Evolutionary conservation across 92 coral and sea anemone species (phyloP).

Genomic region (Micromussa lordhowensis): DNA sequence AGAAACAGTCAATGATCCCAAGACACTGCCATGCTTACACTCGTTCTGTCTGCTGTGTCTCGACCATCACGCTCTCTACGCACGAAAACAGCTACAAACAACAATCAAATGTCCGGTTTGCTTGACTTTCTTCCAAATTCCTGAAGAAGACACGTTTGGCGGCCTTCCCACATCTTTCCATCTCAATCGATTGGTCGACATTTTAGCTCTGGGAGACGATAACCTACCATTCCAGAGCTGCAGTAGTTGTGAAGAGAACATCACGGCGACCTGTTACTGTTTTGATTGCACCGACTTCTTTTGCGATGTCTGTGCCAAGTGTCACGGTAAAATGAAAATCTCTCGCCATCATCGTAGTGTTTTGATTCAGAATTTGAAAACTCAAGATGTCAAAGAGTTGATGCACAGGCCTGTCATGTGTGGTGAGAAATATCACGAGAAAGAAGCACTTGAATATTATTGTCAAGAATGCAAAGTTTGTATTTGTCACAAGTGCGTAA

Average conservation of each 20-base stretch:
- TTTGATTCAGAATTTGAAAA: not conserved
- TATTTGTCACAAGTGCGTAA: slow-evolving; percentile 12
- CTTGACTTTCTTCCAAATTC: too few species aligned
- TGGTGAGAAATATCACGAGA: slow-evolving; percentile 12
- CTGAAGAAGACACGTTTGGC: too few species aligned
- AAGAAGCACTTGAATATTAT: not conserved
- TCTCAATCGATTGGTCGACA: slow-evolving; percentile 29
- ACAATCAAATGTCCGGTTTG: too few species aligned
- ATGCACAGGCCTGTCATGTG: slow-evolving; percentile 5
- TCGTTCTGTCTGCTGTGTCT: too few species aligned
- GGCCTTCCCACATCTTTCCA: slow-evolving; percentile 15
- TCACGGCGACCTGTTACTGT: slow-evolving; percentile 1
- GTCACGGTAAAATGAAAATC: not conserved
- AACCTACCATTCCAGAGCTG: not conserved
- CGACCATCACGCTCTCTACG: too few species aligned
- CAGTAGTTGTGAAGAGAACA: not conserved
- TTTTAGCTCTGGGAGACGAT: slow-evolving; percentile 8
- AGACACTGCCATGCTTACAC: too few species aligned
- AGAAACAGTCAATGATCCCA: too few species aligned
- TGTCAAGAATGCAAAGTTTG: not conserved
- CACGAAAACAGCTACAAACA: too few species aligned
- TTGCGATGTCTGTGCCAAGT: not conserved
- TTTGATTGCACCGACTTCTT: not conserved
- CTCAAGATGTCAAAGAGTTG: slow-evolving; percentile 1
- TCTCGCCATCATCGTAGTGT: slow-evolving; percentile 10